Evolutionary conservation across 2,888 invertebrate species (phyloP), one percentile per base, ranked within the genome.

Genomic region (Omphaloscelis lunosa): DNA sequence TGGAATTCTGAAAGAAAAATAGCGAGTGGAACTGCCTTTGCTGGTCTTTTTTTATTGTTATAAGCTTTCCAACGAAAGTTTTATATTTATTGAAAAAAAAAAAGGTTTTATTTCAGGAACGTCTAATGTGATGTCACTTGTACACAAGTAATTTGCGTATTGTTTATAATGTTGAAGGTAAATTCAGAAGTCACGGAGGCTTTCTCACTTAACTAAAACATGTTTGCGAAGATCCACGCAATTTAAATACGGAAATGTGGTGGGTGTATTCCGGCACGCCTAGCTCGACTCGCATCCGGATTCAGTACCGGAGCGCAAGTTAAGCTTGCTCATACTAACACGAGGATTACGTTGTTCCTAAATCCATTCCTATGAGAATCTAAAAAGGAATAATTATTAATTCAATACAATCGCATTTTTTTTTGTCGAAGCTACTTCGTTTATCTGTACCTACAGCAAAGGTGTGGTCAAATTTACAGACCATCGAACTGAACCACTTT

Each of bases 211-310:
- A 88, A 89, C 88, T 89, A 84, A 90, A 91, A 90, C 88, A 90
- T 89, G 89, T 86, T 90, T 88, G 82, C 80, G 79, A 86, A 88
- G 88, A 89, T 90, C 90, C 90, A 91, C 89, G 89, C 92, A 94
- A 94, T 95, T 95, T 94, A 92, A 94, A 93, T 92, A 86, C 92
- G 93, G 93, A 93, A 93, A 91, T 91, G 90, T 89, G 89, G 91
- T 87, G 89, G 91, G 89, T 88, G 90, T 91, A 90, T 90, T 89
- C 91, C 88, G 88, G 88, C 78, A 89, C 84, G 89, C 87, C 84
- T 79, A 85, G 85, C 82, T 78, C 87, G 84, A 83, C 88, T 90
- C 91, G 90, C 84, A 83, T 84, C 85, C 85, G 86, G 82, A 77
- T 84, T 83, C 80, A 75, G 86, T 84, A 84, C 83, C 83, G 78